phyloP scores from a whole-genome alignment of 92 coral and sea anemone species.

The Epizoanthus fatuus region DNA sequence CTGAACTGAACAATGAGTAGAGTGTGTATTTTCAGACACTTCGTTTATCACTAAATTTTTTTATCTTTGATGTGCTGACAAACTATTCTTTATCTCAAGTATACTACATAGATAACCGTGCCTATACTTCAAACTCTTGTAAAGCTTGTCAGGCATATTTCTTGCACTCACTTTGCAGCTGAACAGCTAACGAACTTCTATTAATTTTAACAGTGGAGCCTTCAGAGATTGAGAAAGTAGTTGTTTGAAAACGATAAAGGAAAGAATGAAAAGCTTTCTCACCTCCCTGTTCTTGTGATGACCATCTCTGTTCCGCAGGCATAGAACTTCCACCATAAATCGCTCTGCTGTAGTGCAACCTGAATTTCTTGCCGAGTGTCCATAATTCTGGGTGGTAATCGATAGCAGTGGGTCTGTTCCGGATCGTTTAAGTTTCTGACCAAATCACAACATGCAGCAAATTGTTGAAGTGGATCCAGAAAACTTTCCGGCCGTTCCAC shows the following conservation, averaged over 20 bases:
- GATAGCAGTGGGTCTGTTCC: conserved; percentile 40
- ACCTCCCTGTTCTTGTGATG: conserved; percentile 92
- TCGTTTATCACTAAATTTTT: background rate
- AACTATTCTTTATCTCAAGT: too few relatives aligned
- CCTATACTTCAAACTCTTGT: too few relatives aligned
- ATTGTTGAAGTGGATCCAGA: conserved; percentile 65
- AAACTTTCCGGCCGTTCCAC: background rate
- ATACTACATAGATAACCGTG: too few relatives aligned
- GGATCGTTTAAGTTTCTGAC: conserved; percentile 63
- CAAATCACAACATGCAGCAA: conserved; percentile 79
- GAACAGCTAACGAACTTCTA: background rate
- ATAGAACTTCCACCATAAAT: conserved; percentile 92
- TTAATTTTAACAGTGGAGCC: too few relatives aligned
- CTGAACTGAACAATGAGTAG: background rate
- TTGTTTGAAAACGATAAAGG: background rate
- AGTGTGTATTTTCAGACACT: background rate
- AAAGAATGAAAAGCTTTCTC: conserved; percentile 25
- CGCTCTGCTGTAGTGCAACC: conserved; percentile 91
- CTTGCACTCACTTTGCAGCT: background rate
- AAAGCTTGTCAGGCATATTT: too few relatives aligned
- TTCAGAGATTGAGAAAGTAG: too few relatives aligned
- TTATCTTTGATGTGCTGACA: background rate
- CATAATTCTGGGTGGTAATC: conserved; percentile 53
- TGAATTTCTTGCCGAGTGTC: conserved; percentile 77
- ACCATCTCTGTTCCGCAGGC: conserved; percentile 95